Percentiles rank a stretch among this genome's conserved stretches.
These are phyloP conservation scores for Polyploca ridens DNA, from an alignment of 2,888 invertebrate genomes.

Conservation along the genomic window DNA sequence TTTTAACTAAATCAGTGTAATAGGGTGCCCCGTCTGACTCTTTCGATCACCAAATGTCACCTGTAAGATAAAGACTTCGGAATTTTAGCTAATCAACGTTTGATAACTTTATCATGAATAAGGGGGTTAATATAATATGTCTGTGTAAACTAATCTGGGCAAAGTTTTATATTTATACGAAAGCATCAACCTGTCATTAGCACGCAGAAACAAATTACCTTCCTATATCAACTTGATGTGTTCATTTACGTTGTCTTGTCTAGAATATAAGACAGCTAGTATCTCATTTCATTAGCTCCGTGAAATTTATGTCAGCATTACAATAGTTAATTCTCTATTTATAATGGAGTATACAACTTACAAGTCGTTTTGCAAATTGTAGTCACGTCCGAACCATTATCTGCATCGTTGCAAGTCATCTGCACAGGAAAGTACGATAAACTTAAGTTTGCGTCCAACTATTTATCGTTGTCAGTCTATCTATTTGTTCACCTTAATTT, in stretches of 20 bases:
- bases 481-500: conserved; percentile 19
- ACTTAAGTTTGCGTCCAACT: conserved; percentile 30
- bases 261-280: neutral
- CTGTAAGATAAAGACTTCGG: too few species aligned
- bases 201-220: neutral
- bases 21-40: too few species aligned
- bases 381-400: conserved; percentile 65
- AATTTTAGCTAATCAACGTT: too few species aligned
- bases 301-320: conserved; percentile 19
- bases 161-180: neutral
- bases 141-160: neutral
- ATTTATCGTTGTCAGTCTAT: conserved; percentile 40
- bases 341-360: neutral
- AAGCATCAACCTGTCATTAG: neutral
- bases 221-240: conserved; percentile 5
- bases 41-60: too few species aligned
- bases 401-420: conserved; percentile 48
- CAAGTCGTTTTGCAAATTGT: conserved; percentile 42
- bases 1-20: too few species aligned
- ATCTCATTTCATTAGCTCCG: conserved; percentile 14
- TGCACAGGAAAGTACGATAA: conserved; percentile 32
- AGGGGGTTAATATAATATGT: neutral
- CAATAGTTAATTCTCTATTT: conserved; percentile 5
- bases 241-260: conserved; percentile 14
- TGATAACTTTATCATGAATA: too few species aligned